These are phyloP conservation scores for Octodonta nipae DNA, from an alignment of 2,888 invertebrate species.

Conservation along the genomic window DNA sequence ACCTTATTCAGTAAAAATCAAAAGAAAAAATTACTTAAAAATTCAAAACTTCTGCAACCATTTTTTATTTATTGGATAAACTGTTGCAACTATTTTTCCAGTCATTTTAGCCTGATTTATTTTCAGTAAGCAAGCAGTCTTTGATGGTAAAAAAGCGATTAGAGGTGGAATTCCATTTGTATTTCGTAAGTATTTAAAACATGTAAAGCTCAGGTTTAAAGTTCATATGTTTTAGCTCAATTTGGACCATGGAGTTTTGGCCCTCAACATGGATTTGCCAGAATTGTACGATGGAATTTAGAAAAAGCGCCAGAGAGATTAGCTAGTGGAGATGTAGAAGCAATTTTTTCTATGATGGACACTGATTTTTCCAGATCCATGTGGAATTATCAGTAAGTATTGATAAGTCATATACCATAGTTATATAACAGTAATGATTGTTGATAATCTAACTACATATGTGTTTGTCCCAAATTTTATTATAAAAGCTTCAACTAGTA, in stretches of 20 bases:
- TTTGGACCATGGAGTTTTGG: conserved; percentile 92
- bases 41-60: no score
- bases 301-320: conserved; percentile 79
- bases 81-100: no score
- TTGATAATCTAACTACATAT: no score
- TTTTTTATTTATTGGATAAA: conserved; percentile 1
- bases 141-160: conserved; percentile 91
- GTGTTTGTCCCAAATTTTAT: no score
- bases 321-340: conserved; percentile 83
- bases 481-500: no score
- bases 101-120: no score
- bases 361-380: conserved; percentile 82
- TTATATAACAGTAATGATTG: no score
- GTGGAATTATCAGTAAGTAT: conserved; percentile 81
- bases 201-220: no score
- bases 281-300: conserved; percentile 81
- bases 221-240: no score
- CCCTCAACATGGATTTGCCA: conserved; percentile 91
- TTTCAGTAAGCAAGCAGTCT: conserved; percentile 84
- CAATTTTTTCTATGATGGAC: conserved; percentile 83
- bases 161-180: conserved; percentile 93
- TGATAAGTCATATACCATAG: no score
- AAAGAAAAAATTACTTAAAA: no score
- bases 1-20: no score
- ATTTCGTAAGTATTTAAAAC: conserved; percentile 90